Conservation (phyloP, 2,888 invertebrate genomes). For the Malacosoma neustria region DNA sequence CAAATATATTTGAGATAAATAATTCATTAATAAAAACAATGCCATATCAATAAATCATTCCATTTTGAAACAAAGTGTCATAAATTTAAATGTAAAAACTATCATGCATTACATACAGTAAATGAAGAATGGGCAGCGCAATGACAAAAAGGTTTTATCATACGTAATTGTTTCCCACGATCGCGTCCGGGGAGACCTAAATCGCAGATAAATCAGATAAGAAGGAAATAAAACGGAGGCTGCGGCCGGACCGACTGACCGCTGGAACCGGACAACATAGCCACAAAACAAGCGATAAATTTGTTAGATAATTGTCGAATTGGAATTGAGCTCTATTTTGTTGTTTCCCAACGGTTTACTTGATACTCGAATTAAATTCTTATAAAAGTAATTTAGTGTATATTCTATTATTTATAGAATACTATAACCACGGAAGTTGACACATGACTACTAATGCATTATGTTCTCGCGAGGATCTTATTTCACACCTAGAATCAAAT, state of each 20-base stretch:
- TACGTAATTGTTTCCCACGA: conserved; percentile 51
- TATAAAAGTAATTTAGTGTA: too few species aligned
- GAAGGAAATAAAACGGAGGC: conserved; percentile 40
- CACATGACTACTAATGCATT: too few species aligned
- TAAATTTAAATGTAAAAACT: not conserved
- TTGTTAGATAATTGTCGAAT: too few species aligned
- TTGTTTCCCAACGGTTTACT: too few species aligned
- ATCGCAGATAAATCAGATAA: conserved; percentile 53
- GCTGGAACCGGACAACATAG: conserved; percentile 10
- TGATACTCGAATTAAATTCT: too few species aligned
- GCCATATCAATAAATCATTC: not conserved
- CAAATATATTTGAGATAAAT: too few species aligned
- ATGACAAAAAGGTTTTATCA: conserved; percentile 12
- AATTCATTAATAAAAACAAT: not conserved
- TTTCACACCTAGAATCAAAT: too few species aligned
- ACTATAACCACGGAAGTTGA: too few species aligned
- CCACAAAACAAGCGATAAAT: conserved; percentile 3
- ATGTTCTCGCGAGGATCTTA: too few species aligned
- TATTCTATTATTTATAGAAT: too few species aligned
- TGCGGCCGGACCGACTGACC: conserved; percentile 20
- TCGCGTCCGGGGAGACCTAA: conserved; percentile 29
- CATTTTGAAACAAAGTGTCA: not conserved
- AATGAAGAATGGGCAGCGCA: not conserved
- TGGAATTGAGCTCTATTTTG: too few species aligned
- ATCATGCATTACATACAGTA: not conserved